Conservation (phyloP, 2,888 invertebrate genomes). For the Atrina japonica region DNA sequence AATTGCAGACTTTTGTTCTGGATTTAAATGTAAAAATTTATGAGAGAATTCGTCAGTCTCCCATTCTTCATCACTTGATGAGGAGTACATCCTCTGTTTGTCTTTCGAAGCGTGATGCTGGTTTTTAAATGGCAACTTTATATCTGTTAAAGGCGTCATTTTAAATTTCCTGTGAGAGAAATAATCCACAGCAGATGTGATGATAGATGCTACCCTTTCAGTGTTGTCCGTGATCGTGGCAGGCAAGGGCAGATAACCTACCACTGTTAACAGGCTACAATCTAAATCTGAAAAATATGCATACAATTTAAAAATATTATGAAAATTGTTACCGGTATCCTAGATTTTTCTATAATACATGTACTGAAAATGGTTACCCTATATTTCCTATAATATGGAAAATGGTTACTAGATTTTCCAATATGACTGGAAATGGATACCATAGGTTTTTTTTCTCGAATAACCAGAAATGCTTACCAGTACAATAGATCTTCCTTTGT, state of each 20-base stretch:
- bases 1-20: conserved; percentile 23
- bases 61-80: conserved; percentile 40
- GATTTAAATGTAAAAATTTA: conserved; percentile 38
- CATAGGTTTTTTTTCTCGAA: too few relatives aligned
- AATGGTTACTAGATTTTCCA: too few relatives aligned
- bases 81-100: conserved; percentile 6
- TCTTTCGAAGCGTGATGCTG: conserved; percentile 26
- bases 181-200: conserved; percentile 65
- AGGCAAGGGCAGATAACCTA: conserved; percentile 54
- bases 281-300: conserved; percentile 66
- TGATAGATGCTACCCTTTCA: conserved; percentile 52
- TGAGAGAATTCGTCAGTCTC: conserved; percentile 22
- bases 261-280: conserved; percentile 68
- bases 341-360: too few relatives aligned
- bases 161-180: conserved; percentile 65
- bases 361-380: too few relatives aligned
- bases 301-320: background rate
- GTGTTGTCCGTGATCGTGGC: conserved; percentile 33
- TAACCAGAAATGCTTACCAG: too few relatives aligned
- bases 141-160: conserved; percentile 62
- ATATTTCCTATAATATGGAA: too few relatives aligned
- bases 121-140: conserved; percentile 50
- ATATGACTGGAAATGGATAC: too few relatives aligned
- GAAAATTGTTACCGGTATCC: background rate
- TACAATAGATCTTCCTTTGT: too few relatives aligned